phyloP scores from a whole-genome alignment of 1,140 invertebrate species.

The Lineus longissimus region DNA sequence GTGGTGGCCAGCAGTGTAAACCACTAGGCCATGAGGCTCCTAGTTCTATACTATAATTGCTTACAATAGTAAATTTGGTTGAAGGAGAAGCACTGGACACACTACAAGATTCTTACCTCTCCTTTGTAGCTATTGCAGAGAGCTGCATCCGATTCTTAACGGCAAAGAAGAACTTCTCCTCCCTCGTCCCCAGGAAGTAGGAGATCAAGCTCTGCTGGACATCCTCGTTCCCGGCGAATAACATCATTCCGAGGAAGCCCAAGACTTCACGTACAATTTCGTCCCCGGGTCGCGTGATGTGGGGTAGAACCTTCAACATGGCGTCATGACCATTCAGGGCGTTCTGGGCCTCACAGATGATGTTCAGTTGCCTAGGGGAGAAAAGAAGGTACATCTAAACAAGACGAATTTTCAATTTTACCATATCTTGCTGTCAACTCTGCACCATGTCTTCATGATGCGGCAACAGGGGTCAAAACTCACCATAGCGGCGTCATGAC shows the following conservation, averaged over 20 bases:
- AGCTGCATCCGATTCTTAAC: conserved; percentile 44
- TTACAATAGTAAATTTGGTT: neutral
- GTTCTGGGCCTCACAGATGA: conserved; percentile 28
- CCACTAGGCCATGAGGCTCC: no score
- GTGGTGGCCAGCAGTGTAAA: no score
- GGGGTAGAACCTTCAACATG: conserved; percentile 25
- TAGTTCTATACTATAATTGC: no score
- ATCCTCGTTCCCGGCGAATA: conserved; percentile 35
- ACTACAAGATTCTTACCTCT: conserved; percentile 28
- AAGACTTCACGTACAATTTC: conserved; percentile 34
- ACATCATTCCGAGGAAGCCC: conserved; percentile 28
- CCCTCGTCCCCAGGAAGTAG: conserved; percentile 45
- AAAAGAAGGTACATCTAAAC: conserved; percentile 3
- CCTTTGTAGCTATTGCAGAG: conserved; percentile 38
- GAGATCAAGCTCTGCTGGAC: conserved; percentile 35
- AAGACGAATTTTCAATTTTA: neutral
- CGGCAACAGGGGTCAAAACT: no score
- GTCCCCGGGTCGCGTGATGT: conserved; percentile 31
- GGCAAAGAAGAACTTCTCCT: conserved; percentile 50
- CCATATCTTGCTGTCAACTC: no score
- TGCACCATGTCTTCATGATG: no score
- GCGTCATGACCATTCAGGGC: conserved; percentile 26
- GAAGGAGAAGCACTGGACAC: neutral
- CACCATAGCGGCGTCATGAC: no score
- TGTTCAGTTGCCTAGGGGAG: conserved; percentile 14